phyloP scores from a whole-genome alignment of 2,113 vertebrate genomes.

The Nibea albiflora region DNA sequence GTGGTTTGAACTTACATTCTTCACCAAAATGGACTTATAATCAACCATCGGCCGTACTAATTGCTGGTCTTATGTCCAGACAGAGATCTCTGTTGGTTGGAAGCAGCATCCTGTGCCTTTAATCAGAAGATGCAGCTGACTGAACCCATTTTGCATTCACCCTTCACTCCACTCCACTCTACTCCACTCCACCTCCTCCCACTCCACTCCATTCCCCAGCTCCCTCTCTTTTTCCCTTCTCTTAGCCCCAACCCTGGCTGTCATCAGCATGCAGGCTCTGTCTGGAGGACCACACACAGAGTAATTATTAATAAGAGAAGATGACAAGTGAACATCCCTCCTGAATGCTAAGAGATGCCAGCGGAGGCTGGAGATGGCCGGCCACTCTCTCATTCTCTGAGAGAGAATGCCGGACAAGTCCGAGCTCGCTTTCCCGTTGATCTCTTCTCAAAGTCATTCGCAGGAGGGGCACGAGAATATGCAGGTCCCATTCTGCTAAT shows the following conservation, averaged over 20 bases:
- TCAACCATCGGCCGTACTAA: constrained; percentile 37
- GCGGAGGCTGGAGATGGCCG: constrained; percentile 46
- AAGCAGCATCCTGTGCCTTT: constrained; percentile 63
- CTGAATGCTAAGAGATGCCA: constrained; percentile 75
- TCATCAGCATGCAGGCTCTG: constrained; percentile 75
- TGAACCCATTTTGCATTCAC: constrained; percentile 80
- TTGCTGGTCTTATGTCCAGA: constrained; percentile 33
- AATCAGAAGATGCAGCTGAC: constrained; percentile 75
- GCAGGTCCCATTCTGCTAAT: constrained; percentile 56
- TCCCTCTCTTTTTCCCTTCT: constrained; percentile 45
- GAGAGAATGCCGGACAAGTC: constrained; percentile 32
- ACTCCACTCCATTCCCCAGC: constrained; percentile 37
- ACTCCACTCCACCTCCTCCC: constrained; percentile 58
- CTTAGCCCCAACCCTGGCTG: constrained; percentile 50
- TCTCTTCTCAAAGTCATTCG: constrained; percentile 64
- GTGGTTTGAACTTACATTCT: constrained; percentile 23
- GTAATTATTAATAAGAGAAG: constrained; percentile 81
- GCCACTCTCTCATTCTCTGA: constrained; percentile 18
- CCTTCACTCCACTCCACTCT: constrained; percentile 61
- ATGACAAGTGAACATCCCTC: constrained; percentile 77
- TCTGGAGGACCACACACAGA: constrained; percentile 78
- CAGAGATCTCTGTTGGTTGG: constrained; percentile 27
- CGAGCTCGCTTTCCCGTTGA: constrained; percentile 39
- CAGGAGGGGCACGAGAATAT: constrained; percentile 43
- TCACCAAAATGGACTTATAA: constrained; percentile 16